Evolutionary conservation across 2,797 vertebrate species (phyloP).

Genomic region (Staurois parvus): DNA sequence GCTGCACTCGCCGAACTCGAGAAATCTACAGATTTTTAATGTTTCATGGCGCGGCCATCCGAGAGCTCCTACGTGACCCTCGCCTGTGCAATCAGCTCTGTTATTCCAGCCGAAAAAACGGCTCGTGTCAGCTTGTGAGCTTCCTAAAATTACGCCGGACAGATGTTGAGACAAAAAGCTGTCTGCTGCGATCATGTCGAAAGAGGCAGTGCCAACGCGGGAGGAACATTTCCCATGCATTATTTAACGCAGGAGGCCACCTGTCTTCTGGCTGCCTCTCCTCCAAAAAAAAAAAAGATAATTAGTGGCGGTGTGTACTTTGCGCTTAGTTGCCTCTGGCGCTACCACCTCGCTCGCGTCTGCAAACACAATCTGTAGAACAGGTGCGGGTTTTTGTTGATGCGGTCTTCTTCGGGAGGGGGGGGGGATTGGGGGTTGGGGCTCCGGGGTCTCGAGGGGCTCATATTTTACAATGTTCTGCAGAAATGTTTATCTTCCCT

Average conservation of each 20-base stretch:
- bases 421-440: too few species aligned
- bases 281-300: conserved; percentile 10
- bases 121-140: conserved; percentile 34
- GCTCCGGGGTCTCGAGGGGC: background rate
- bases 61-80: background rate
- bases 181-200: conserved; percentile 49
- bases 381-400: conserved; percentile 50
- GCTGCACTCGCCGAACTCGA: background rate
- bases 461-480: background rate
- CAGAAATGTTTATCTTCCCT: conserved; percentile 7
- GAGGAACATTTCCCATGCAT: conserved; percentile 35
- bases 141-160: conserved; percentile 17
- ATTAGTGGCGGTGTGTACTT: conserved; percentile 34
- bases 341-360: background rate
- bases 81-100: conserved; percentile 7
- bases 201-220: conserved; percentile 9
- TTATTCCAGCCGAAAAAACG: conserved; percentile 12
- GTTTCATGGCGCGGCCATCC: background rate
- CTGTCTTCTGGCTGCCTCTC: conserved; percentile 25
- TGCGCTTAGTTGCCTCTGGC: conserved; percentile 5
- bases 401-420: conserved; percentile 10
- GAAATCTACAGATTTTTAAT: background rate
- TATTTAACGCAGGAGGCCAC: conserved; percentile 37
- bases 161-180: conserved; percentile 52
- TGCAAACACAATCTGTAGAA: conserved; percentile 34